phyloP scores from a whole-genome alignment of 1,140 invertebrate species.

The Ceratosolen solmsi region DNA sequence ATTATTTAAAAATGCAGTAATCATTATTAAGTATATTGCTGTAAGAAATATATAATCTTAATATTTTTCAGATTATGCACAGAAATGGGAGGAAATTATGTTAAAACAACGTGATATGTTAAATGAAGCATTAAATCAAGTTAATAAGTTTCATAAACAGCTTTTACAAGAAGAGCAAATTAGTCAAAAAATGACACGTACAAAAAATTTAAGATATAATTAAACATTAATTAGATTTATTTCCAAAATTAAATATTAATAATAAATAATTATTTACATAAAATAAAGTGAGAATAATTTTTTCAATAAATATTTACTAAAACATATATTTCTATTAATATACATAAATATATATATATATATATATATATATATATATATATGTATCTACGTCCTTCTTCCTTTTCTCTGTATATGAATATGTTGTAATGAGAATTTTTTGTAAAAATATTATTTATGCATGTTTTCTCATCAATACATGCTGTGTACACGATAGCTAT shows the following conservation, averaged over 20 bases:
- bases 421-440: no score
- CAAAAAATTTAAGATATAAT: constrained; percentile 47
- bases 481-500: no score
- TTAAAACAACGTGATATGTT: constrained; percentile 78
- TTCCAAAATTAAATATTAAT: constrained; percentile 6
- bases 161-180: constrained; percentile 84
- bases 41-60: not conserved
- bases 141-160: constrained; percentile 81
- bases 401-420: no score
- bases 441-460: no score
- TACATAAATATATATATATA: no score
- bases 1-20: no score
- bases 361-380: no score
- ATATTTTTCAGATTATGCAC: constrained; percentile 83
- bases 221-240: constrained; percentile 20
- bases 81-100: constrained; percentile 87
- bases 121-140: constrained; percentile 79
- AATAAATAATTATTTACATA: constrained; percentile 31
- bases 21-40: not conserved
- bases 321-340: no score
- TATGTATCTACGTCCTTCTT: no score
- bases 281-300: constrained; percentile 1
- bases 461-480: no score
- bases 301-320: no score
- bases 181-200: constrained; percentile 72